phyloP scores from a whole-genome alignment of 2,113 vertebrate species.

The Turdus rufiventris region DNA sequence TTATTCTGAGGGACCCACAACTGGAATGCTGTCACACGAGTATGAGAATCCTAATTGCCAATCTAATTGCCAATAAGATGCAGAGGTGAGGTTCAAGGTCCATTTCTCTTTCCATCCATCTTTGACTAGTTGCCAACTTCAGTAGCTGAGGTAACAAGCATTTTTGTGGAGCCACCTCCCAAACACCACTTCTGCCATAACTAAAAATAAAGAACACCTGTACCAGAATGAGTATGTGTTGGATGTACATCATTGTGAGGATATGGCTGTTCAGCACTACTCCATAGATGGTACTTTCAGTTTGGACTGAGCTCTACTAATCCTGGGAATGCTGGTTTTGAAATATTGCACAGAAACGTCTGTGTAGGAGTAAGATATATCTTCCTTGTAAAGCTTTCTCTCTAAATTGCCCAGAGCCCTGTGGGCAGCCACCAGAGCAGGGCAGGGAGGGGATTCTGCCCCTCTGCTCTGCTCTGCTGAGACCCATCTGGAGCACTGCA shows the following conservation, averaged over 20 bases:
- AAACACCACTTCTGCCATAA: neutral
- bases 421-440: neutral
- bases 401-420: neutral
- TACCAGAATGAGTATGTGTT: neutral
- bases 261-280: neutral
- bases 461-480: neutral
- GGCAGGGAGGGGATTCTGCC: neutral
- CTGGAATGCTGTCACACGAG: neutral
- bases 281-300: neutral
- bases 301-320: neutral
- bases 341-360: neutral
- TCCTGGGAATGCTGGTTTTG: neutral
- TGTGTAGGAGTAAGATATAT: fast-evolving
- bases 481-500: neutral
- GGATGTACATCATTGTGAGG: neutral
- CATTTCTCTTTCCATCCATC: neutral
- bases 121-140: neutral
- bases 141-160: neutral
- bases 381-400: neutral
- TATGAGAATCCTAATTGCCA: neutral
- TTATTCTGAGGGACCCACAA: neutral
- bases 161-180: neutral
- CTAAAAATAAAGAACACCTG: neutral
- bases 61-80: neutral
- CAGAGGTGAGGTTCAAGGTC: neutral